phyloP scores from a whole-genome alignment of 2,797 vertebrate species.

The Pelochelys cantorii region DNA sequence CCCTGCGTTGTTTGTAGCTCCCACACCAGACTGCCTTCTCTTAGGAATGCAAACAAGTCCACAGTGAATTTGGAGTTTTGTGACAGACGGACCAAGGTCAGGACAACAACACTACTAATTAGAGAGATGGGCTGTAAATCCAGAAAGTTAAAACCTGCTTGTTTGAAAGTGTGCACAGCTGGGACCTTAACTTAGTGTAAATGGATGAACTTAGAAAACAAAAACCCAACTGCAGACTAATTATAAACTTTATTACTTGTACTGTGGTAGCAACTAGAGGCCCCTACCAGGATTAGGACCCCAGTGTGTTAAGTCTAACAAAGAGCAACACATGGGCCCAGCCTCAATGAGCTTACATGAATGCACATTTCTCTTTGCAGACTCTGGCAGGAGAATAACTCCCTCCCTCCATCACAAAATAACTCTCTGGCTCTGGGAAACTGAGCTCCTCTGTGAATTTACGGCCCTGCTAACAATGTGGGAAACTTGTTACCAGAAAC shows the following conservation, averaged over 20 bases:
- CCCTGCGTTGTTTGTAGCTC: not conserved
- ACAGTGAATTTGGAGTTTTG: not conserved
- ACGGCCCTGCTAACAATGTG: not conserved
- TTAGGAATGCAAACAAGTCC: not conserved
- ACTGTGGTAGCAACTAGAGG: not conserved
- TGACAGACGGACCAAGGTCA: not conserved
- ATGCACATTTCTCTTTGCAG: not conserved
- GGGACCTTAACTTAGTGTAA: not conserved
- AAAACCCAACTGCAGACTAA: not conserved
- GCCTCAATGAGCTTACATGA: not conserved
- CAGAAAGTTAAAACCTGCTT: not conserved
- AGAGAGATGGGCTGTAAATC: not conserved
- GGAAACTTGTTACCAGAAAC: constrained; percentile 31
- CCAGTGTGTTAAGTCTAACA: not conserved
- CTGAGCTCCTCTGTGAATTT: not conserved
- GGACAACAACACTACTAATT: not conserved
- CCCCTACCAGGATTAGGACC: not conserved
- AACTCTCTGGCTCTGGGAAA: not conserved
- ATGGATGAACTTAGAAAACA: rapidly evolving
- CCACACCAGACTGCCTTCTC: not conserved
- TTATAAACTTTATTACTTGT: not conserved
- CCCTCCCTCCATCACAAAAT: not conserved
- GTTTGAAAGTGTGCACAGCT: not conserved
- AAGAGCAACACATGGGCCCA: not conserved
- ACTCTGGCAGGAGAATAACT: not conserved